These are phyloP conservation scores for Erebia aethiops DNA, from an alignment of 2,888 invertebrate genomes.

Conservation along the genomic window DNA sequence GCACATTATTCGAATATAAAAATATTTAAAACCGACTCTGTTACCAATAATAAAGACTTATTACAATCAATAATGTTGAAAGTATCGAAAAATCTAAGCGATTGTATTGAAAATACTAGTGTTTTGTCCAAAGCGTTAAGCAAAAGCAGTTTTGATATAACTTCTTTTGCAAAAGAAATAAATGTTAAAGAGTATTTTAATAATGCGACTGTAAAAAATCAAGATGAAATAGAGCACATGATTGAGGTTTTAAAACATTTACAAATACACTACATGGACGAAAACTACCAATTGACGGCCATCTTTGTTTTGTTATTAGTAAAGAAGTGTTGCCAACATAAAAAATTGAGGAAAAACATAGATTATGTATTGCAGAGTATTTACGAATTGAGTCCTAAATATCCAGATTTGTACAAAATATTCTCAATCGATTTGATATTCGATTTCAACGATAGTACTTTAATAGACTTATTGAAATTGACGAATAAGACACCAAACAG, in stretches of 20 bases:
- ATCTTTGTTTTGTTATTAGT: conserved; percentile 64
- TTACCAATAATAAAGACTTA: conserved; percentile 58
- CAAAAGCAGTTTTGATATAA: conserved; percentile 61
- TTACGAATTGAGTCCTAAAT: conserved; percentile 67
- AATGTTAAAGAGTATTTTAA: conserved; percentile 9
- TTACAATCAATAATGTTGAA: conserved; percentile 62
- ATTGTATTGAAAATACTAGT: conserved; percentile 61
- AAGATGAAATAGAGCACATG: conserved; percentile 52
- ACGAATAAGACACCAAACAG: conserved; percentile 64
- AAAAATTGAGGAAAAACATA: conserved; percentile 60
- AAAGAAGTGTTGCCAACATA: conserved; percentile 62
- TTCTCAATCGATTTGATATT: conserved; percentile 67
- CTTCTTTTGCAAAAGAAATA: conserved; percentile 44
- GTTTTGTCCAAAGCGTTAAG: conserved; percentile 58
- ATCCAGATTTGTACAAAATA: conserved; percentile 71
- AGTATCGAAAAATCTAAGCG: conserved; percentile 58
- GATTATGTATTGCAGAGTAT: conserved; percentile 63
- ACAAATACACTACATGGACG: conserved; percentile 66
- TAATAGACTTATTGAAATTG: conserved; percentile 65
- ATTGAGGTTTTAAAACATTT: conserved; percentile 62
- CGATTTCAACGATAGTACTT: conserved; percentile 55
- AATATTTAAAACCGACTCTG: conserved; percentile 53
- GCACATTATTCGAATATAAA: conserved; percentile 47
- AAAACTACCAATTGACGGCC: conserved; percentile 66
- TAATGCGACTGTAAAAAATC: conserved; percentile 38